Conservation (phyloP, 2,888 invertebrate species). For the Mayetiola destructor region DNA sequence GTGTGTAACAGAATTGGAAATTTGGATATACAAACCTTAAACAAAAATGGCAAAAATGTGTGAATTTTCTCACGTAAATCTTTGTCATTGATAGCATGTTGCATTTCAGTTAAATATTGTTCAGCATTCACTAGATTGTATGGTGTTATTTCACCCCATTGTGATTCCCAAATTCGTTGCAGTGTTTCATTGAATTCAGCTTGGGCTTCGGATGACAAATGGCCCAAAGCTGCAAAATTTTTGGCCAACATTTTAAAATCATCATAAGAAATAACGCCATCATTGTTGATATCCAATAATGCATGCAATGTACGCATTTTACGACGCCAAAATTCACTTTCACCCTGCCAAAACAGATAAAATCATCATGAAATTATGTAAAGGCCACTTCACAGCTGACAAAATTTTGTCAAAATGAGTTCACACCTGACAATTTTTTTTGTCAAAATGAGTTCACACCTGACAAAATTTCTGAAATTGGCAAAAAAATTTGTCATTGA, state of each 20-base stretch:
- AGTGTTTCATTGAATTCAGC: slow-evolving; percentile 56
- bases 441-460: too few relatives aligned
- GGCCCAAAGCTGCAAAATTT: slow-evolving; percentile 60
- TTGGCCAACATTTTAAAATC: slow-evolving; percentile 62
- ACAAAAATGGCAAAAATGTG: slow-evolving; percentile 64
- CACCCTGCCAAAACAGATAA: slow-evolving; percentile 25
- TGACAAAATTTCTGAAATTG: background rate
- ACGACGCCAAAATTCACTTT: slow-evolving; percentile 58
- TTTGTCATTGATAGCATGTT: slow-evolving; percentile 64
- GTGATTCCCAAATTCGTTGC: slow-evolving; percentile 65
- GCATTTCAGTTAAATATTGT: slow-evolving; percentile 68
- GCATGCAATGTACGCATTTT: slow-evolving; percentile 77
- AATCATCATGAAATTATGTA: background rate
- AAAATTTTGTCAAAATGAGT: too few relatives aligned
- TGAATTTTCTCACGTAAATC: slow-evolving; percentile 58
- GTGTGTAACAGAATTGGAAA: background rate
- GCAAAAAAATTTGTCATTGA: background rate
- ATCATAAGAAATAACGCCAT: slow-evolving; percentile 69
- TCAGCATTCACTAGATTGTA: slow-evolving; percentile 72
- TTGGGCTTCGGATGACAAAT: slow-evolving; percentile 49
- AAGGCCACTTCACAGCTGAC: too few relatives aligned
- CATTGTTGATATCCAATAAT: slow-evolving; percentile 70
- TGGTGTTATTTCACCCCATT: slow-evolving; percentile 67
- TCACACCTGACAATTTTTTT: background rate
- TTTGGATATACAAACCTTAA: slow-evolving; percentile 44